Evolutionary conservation across 2,797 vertebrate genomes (phyloP), one percentile per base, ranked within the genome.

Genomic region (Podargus strigoides): DNA sequence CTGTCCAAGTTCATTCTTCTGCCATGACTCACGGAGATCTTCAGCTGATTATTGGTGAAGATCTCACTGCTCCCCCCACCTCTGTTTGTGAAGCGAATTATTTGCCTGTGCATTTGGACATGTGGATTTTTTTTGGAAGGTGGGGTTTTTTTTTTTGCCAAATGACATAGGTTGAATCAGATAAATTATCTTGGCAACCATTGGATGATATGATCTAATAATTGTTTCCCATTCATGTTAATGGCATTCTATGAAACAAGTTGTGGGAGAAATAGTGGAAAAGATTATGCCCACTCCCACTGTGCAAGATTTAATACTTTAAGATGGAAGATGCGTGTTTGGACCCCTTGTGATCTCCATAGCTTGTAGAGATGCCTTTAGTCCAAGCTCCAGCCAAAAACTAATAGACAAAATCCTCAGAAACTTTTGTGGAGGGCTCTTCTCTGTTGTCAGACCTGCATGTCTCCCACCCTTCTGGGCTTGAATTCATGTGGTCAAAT

Each of bases 61-160:
- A 50, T 60, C 14, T 74, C 9, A 5, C 9, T 6, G 2, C 9
- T 5, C 32, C 7, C 5, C 12, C 10, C 10, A 7, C 7, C 2
- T 10, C 5, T 30, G 32, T 50, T 23, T 82, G 13, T 63, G 24
- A 66, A 67, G 32, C 2, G 0, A 58, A 30, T 67, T 69, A 14
- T 34, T 84, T 70, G 24, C 36, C 17, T 37, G 21, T 53, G 30
- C 67, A 63, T 74, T 46, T 42, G 24, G 26, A 14, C 3, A 14
- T n/a, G 30, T 60, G 37, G 20, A 49, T 26, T 55, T 23, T 59
- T 39, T 69, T 37, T 8, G n/a, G n/a, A n/a, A n/a, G n/a, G n/a
- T n/a, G n/a, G n/a, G n/a, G 36, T 58, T 10, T 13, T 6, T 24
- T 28, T 44, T 20, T 60, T 68, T 77, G 7, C 2, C 28, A 39